These are phyloP conservation scores for Physella acuta DNA, from an alignment of 1,140 invertebrate genomes.

Conservation along the genomic window DNA sequence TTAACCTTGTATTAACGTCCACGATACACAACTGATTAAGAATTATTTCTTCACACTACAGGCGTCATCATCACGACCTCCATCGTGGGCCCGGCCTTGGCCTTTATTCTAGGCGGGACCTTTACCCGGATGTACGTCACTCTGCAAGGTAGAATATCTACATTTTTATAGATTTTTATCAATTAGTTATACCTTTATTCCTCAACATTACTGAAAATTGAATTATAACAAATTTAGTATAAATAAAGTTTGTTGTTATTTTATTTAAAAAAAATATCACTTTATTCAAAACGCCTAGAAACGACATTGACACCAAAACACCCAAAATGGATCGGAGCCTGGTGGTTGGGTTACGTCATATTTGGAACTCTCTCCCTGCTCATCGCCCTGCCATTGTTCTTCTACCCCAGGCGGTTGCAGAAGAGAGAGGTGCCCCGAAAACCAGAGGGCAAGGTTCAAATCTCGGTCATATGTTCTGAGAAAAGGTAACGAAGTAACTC, in stretches of 20 bases:
- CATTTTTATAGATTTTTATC: no score
- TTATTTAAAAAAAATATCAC: background rate
- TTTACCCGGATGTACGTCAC: constrained; percentile 48
- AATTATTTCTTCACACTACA: no score
- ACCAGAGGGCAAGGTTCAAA: no score
- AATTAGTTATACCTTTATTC: no score
- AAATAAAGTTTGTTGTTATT: constrained; percentile 1
- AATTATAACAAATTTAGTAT: no score
- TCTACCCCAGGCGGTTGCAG: constrained; percentile 57
- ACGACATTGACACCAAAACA: constrained; percentile 24
- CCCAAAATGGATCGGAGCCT: constrained; percentile 63
- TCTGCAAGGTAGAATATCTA: constrained; percentile 48
- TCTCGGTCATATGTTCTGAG: no score
- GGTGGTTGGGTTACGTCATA: constrained; percentile 61
- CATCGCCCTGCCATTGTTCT: constrained; percentile 61
- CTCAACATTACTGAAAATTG: no score
- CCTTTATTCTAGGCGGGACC: constrained; percentile 43
- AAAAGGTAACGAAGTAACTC: no score
- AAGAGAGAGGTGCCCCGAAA: no score
- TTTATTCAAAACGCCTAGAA: background rate
- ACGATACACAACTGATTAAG: no score
- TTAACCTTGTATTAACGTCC: no score
- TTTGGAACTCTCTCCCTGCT: constrained; percentile 47
- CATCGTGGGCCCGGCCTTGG: constrained; percentile 47
- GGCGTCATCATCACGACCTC: no score